Evolutionary conservation across 1,140 invertebrate genomes (phyloP), one percentile per base, ranked within the genome.

Genomic region (Philopotamus ludificatus): DNA sequence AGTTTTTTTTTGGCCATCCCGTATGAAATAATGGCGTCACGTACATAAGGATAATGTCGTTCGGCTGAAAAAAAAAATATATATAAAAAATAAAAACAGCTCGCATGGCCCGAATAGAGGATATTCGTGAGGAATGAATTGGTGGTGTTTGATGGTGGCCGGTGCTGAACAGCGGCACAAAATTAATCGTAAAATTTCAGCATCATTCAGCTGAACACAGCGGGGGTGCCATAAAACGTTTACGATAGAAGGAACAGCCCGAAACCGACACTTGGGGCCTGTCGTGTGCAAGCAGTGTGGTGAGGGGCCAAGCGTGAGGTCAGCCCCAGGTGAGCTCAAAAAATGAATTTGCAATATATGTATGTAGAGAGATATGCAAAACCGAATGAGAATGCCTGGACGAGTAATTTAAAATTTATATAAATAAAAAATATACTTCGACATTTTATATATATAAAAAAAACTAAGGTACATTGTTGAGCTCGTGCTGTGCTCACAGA

Each of bases 171-270:
- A 16, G 18, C 18, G 34, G 54, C 39, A 18, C 53, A 21, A 57
- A 57, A 57, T 57, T 57, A 57, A 57, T 57, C 54, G 54, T 57
- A 57, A 57, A 57, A 57, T 57, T 57, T 57, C 54, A 22, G 42
- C 54, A 18, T 41, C 51, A 23, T 54, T 28, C 3, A 15, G 51
- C 25, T 15, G 2, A 18, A 50, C n/a, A 12, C n/a, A 18, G 15
- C 3, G 7, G 53, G 15, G 26, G 26, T 15, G 54, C 20, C 12
- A 21, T 57, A 57, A 57, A 57, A 57, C 54, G 54, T 57, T 57
- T 57, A 57, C 54, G 54, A 57, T 57, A 57, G 26, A 57, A 28
- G 26, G 39, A 57, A 57, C 23, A 26, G 39, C 26, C 28, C 16
- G 20, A 28, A 57, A 57, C 23, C 54, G 39, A 28, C 28, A 39